phyloP scores from a whole-genome alignment of 2,888 invertebrate species.

The Cepaea hortensis region DNA sequence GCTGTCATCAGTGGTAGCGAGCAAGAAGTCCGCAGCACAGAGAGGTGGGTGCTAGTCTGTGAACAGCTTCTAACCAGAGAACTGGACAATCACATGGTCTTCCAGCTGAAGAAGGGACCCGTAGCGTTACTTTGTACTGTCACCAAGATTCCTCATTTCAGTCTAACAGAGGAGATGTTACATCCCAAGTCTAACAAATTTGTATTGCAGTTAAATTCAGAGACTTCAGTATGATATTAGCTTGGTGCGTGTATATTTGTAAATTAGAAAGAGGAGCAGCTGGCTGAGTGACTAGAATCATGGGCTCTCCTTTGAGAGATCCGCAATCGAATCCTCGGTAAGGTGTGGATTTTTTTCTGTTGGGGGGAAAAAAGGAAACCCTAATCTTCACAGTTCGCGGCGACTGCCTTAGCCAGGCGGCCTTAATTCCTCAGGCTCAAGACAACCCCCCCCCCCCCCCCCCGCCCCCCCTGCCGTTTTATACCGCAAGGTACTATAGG shows the following conservation, averaged over 20 bases:
- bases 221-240: conserved; percentile 86
- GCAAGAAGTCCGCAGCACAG: conserved; percentile 78
- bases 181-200: conserved; percentile 97
- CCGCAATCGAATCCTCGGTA: too few relatives aligned
- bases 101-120: conserved; percentile 85
- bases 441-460: too few relatives aligned
- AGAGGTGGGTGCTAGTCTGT: conserved; percentile 96
- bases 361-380: too few relatives aligned
- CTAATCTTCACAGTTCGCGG: too few relatives aligned
- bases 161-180: conserved; percentile 94
- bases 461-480: too few relatives aligned
- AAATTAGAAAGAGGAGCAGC: neutral
- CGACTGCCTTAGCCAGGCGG: too few relatives aligned
- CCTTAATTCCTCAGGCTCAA: too few relatives aligned
- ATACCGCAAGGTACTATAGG: too few relatives aligned
- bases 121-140: conserved; percentile 92
- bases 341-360: too few relatives aligned
- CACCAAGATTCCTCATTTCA: conserved; percentile 92
- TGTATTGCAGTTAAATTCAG: conserved; percentile 93
- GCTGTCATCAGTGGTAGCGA: conserved; percentile 78
- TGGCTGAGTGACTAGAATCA: too few relatives aligned
- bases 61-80: conserved; percentile 92
- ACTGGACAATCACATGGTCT: conserved; percentile 87
- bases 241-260: neutral
- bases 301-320: too few relatives aligned